Evolutionary conservation across 2,113 vertebrate genomes (phyloP), one percentile per base, ranked within the genome.

Genomic region (Anser brachyrhynchus): DNA sequence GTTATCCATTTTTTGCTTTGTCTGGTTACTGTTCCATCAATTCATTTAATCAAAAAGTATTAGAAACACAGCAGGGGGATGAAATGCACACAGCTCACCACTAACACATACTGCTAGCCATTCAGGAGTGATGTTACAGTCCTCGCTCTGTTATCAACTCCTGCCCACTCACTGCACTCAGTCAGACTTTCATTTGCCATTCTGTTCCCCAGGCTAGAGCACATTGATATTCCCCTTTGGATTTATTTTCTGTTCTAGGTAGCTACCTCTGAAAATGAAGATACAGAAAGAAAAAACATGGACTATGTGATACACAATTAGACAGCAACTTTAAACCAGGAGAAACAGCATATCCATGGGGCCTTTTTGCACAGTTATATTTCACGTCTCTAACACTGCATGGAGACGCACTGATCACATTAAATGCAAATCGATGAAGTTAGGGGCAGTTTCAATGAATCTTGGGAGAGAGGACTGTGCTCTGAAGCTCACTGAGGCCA

Each of bases 341-440:
- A 62, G 31, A 71, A 89, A 49, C 2, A 23, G 33, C 8, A 10
- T 46, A 57, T 52, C 78, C 62, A 43, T 1, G 1, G 7, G 26
- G 61, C 20, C 44, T 89, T 54, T 92, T 57, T 52, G 4, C 41
- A 44, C 29, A 13, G 37, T 46, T 90, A 2, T 59, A 72, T 79
- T 89, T 83, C 77, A 51, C 37, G 64, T 22, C 51, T 49, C 44
- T 92, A 75, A 78, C 13, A 3, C 39, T 43, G 64, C 55, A 51
- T 19, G 20, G 44, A 79, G 28, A 75, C 41, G 33, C 6, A 35
- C 35, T 65, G 83, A 75, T 46, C 70, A 78, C 11, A 64, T 51
- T 87, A 84, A 81, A 84, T 72, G 79, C 61, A 89, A 82, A 93
- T 87, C 81, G 90, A n/a, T 92, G 92, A 87, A 13, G 25, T 84